These are phyloP conservation scores for Plotosus lineatus DNA, from an alignment of 2,113 vertebrate species.

Conservation along the genomic window DNA sequence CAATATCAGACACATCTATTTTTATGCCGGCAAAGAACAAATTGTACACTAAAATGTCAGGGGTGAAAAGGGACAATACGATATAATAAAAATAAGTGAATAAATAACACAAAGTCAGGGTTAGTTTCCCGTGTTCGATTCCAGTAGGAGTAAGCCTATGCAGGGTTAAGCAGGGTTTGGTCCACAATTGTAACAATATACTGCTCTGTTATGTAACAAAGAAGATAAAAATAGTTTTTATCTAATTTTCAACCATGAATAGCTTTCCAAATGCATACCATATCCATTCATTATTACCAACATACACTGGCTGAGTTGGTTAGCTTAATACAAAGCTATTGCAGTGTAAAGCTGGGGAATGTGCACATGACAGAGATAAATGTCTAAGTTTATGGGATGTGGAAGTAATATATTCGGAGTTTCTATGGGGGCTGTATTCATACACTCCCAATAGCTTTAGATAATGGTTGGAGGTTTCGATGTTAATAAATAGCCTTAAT, in stretches of 20 bases:
- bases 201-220: conserved; percentile 8
- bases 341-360: not conserved
- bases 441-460: not conserved
- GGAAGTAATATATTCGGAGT: not conserved
- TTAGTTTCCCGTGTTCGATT: not conserved
- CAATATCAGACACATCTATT: not conserved
- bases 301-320: not conserved
- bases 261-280: not conserved
- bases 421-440: not conserved
- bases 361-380: not conserved
- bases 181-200: not conserved
- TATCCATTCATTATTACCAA: not conserved
- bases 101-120: not conserved
- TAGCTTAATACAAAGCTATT: not conserved
- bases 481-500: not conserved
- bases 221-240: not conserved
- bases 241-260: not conserved
- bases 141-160: not conserved
- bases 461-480: not conserved
- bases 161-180: not conserved
- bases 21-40: not conserved
- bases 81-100: not conserved
- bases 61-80: not conserved
- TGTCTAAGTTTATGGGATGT: not conserved
- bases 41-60: not conserved